Evolutionary conservation across 2,888 invertebrate genomes (phyloP), one percentile per base, ranked within the genome.

Genomic region (Hipparchia sbordonii): DNA sequence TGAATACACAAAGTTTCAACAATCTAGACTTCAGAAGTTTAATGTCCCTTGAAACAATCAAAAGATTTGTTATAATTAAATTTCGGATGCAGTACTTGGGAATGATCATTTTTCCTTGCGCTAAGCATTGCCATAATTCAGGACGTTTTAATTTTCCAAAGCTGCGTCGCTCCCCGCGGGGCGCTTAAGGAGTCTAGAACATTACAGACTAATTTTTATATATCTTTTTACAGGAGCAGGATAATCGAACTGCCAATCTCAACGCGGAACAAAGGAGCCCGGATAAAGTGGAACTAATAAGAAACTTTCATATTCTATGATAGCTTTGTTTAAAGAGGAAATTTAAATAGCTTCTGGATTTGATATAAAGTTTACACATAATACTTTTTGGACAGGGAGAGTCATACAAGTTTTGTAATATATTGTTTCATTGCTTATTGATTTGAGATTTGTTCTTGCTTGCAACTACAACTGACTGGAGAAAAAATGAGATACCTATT

Each of bases 231-330:
- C 84, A 83, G 82, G 84, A 86, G 79, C 79, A 80, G 88, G 89
- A 91, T 92, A 92, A 93, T 92, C 91, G 92, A 93, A 90, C 89
- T 92, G 93, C 91, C 93, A 92, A 92, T 92, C 92, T 87, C 78
- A 84, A 81, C 82, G 77, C 77, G 76, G 87, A 86, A 90, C 89
- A 91, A 91, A 88, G 88, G 81, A 84, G 80, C 82, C 76, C 78
- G 78, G 79, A 80, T 78, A 80, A 80, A 81, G 79, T 76, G 77
- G 80, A 86, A 87, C 87, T 87, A 87, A 82, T 84, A 83, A 80
- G 82, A 79, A 86, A 85, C 82, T 88, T 84, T 85, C 85, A 87
- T 73, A 74, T 71, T 74, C 67, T 71, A 61, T 71, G 63, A 74
- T 71, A 63, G 67, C 63, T 72, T 71, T 69, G 61, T 65, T 52